A percentile compares a stretch with the other conserved stretches of the same genome.
Conservation (phyloP, 2,888 invertebrate genomes). For the Hanleya hanleyi region DNA sequence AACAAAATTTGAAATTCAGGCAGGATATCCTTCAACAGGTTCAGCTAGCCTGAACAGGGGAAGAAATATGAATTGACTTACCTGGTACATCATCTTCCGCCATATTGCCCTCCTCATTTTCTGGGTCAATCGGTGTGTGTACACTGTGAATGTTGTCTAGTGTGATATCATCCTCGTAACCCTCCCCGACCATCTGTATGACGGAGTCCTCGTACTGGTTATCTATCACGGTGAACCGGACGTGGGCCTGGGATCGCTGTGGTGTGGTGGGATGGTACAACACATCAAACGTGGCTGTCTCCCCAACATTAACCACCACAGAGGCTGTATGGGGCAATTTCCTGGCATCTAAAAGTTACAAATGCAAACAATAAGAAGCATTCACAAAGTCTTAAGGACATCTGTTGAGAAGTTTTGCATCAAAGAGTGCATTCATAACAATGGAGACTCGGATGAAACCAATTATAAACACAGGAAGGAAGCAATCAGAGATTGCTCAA, state of each 20-base stretch:
- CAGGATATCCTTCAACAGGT: not conserved
- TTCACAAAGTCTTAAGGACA: too few relatives aligned
- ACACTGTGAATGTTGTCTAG: constrained; percentile 74
- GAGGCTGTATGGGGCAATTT: constrained; percentile 72
- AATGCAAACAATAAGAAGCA: too few relatives aligned
- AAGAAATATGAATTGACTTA: too few relatives aligned
- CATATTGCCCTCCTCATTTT: constrained; percentile 66
- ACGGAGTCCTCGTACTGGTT: constrained; percentile 78
- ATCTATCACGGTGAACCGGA: constrained; percentile 75
- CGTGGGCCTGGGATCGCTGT: constrained; percentile 67
- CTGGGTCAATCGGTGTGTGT: constrained; percentile 47
- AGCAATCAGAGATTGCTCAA: too few relatives aligned
- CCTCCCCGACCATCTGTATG: constrained; percentile 75
- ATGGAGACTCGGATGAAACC: too few relatives aligned
- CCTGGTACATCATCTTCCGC: constrained; percentile 71
- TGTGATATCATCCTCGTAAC: constrained; percentile 75
- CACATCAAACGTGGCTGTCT: constrained; percentile 65
- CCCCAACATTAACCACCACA: constrained; percentile 66
- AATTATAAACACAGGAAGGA: too few relatives aligned
- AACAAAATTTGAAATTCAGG: too few relatives aligned
- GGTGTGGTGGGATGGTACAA: constrained; percentile 60
- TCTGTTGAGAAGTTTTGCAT: too few relatives aligned
- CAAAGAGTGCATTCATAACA: too few relatives aligned
- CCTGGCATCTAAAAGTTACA: too few relatives aligned
- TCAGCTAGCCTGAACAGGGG: too few relatives aligned